Conservation (phyloP, 2,113 vertebrate species). For the Eudyptes chrysolophus region DNA sequence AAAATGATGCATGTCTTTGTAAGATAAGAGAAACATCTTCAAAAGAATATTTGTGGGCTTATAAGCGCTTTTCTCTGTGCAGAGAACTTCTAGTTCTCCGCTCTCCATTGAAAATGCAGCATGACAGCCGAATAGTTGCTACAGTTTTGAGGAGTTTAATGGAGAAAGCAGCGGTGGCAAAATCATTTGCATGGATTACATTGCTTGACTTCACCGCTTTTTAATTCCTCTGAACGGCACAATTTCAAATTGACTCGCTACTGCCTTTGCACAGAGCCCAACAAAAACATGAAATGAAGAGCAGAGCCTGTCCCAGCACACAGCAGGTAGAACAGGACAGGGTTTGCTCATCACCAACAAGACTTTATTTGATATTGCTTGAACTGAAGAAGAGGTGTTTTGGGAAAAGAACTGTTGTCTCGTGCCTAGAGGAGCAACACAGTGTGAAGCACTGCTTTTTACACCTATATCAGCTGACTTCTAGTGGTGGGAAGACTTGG, state of each 20-base stretch:
- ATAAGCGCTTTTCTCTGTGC: not conserved
- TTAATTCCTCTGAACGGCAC: not conserved
- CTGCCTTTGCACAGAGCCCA: not conserved
- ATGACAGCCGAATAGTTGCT: not conserved
- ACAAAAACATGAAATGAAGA: rapidly evolving
- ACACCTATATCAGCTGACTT: not conserved
- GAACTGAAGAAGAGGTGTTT: not conserved
- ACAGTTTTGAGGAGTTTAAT: not conserved
- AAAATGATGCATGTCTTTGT: not conserved
- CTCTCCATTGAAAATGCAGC: not conserved
- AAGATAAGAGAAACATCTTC: constrained; percentile 48
- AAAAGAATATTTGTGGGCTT: constrained; percentile 13
- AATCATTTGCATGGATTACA: not conserved
- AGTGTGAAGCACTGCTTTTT: rapidly evolving
- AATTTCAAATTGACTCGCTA: not conserved
- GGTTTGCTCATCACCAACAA: not conserved
- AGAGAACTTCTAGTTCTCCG: not conserved
- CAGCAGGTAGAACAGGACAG: not conserved
- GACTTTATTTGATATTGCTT: not conserved
- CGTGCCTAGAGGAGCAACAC: not conserved
- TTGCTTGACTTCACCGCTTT: not conserved
- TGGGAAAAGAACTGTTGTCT: not conserved
- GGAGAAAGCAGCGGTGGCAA: not conserved
- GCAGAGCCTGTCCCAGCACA: not conserved
- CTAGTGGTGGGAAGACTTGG: too few species aligned